Evolutionary conservation across 2,797 vertebrate species (phyloP).

Genomic region (Miichthys miiuy): DNA sequence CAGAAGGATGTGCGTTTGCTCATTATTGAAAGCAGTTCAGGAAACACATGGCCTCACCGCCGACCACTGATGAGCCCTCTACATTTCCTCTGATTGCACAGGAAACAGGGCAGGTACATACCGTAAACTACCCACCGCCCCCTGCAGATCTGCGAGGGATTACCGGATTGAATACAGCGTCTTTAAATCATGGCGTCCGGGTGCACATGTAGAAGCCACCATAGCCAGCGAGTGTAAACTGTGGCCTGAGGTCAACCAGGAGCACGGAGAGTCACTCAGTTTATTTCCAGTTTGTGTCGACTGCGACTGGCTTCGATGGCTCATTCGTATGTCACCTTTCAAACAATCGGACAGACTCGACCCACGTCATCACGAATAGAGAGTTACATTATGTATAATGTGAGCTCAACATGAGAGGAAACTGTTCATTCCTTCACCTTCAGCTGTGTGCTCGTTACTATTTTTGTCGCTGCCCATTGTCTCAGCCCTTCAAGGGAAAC

Average conservation of each 20-base stretch:
- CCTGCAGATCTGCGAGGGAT: not conserved
- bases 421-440: not conserved
- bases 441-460: constrained; percentile 21
- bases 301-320: not conserved
- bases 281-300: constrained; percentile 39
- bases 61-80: constrained; percentile 55
- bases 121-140: not conserved
- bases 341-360: not conserved
- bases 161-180: not conserved
- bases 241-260: constrained; percentile 43
- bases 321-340: constrained; percentile 9
- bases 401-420: constrained; percentile 8
- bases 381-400: not conserved
- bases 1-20: constrained; percentile 73
- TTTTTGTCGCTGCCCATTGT: constrained; percentile 12
- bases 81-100: constrained; percentile 62
- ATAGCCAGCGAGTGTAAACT: constrained; percentile 43
- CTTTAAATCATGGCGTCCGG: constrained; percentile 9
- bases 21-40: constrained; percentile 67
- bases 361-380: constrained; percentile 4
- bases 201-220: constrained; percentile 17
- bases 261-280: constrained; percentile 14
- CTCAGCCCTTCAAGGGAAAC: constrained; percentile 4
- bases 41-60: constrained; percentile 72
- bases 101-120: constrained; percentile 67